Evolutionary conservation across 2,113 vertebrate genomes (phyloP), one percentile per base, ranked within the genome.

Genomic region (Engraulis encrasicolus): DNA sequence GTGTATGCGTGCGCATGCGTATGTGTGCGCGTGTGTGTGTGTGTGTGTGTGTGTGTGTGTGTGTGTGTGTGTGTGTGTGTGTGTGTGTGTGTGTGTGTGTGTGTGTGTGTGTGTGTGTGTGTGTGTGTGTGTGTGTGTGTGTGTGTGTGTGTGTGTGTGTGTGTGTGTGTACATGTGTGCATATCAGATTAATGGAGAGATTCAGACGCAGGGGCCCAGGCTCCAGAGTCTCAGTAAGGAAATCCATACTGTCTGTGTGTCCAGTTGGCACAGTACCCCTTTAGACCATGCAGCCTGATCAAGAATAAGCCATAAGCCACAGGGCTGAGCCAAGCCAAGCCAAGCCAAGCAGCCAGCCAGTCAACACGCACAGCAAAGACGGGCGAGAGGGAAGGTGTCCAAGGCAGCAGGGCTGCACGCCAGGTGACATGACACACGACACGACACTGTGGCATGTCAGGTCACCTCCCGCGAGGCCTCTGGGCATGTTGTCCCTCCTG

Each of bases 211-310:
- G 31, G 9, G 58, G 9, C 58, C 58, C 23, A 66, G 58, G 58
- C 58, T 66, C 74, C 34, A 19, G 45, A 12, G 82, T 20, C 48
- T 37, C 18, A 15, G 58, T 45, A 50, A 14, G 48, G 27, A 23
- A 78, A n/a, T n/a, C n/a, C n/a, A n/a, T n/a, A n/a, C n/a, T n/a
- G n/a, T n/a, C 54, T 36, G 58, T 82, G 18, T 23, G 19, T 38
- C 38, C 58, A 66, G 38, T 66, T 74, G 78, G 78, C 40, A 40
- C 58, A 23, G 45, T n/a, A n/a, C n/a, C n/a, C n/a, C n/a, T n/a
- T n/a, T n/a, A n/a, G n/a, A n/a, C n/a, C n/a, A n/a, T n/a, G 71
- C 82, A 83, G 71, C 20, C 52, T 78, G 27, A 6, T 74, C 77
- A 74, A 36, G 49, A 78, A 83, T 83, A 83, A 37, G 7, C 23